A percentile compares a stretch with the other conserved stretches of the same genome.
Conservation (phyloP, 1,140 invertebrate genomes). For the Meloidogyne chitwoodi region DNA sequence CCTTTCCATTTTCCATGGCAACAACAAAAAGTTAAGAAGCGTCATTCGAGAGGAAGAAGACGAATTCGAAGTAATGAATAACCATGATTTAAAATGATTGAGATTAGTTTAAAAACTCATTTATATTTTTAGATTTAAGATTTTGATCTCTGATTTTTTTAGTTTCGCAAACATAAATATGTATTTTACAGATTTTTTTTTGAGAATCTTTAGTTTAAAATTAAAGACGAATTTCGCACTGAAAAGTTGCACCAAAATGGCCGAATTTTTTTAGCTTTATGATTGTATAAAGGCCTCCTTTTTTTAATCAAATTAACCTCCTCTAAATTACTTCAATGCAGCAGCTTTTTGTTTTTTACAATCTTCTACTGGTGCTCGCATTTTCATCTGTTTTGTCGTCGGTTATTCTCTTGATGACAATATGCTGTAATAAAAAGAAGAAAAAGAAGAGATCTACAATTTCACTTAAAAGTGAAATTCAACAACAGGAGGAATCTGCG, state of each 20-base stretch:
- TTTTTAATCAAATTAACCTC: neutral
- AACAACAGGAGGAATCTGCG: neutral
- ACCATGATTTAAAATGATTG: neutral
- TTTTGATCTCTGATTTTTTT: neutral
- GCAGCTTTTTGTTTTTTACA: neutral
- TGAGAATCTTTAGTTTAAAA: too few species aligned
- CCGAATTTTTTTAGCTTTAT: too few species aligned
- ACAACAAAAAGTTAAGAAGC: neutral
- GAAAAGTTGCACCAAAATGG: too few species aligned
- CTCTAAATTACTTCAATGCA: neutral
- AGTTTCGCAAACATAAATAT: neutral
- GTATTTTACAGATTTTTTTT: neutral
- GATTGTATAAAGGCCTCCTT: neutral
- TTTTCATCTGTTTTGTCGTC: neutral
- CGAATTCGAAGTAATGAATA: neutral
- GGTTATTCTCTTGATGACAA: neutral
- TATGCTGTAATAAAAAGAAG: neutral
- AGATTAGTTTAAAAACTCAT: neutral
- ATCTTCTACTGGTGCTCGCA: neutral
- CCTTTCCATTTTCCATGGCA: constrained; percentile 43
- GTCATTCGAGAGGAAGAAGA: neutral
- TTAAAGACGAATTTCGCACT: neutral
- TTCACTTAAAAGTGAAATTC: neutral
- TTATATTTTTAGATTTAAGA: neutral
- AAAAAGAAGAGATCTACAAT: neutral